Base-by-base conservation (phyloP, 1,140 invertebrate genomes). In the Riptortus pedestris region DNA sequence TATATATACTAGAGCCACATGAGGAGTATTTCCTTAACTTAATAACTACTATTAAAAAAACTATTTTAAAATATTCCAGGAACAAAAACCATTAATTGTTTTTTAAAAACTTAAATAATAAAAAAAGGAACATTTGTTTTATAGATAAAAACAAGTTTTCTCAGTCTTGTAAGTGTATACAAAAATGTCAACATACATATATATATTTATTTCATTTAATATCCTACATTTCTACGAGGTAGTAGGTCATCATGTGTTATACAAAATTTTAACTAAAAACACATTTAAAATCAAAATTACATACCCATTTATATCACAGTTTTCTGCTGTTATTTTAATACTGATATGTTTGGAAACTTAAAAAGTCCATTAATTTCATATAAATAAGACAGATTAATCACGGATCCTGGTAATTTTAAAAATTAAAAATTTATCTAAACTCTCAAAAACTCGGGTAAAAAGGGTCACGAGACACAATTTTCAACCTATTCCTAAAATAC, bases 121-220 rank as follows among this genome's bases (percentile, higher is more conserved):
- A 55, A 55, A 51, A 55, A 55, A 55, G 51, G 51, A 55, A 55
- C 51, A 22, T 24, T 55, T 55, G 51, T 55, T 55, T 55, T 55
- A 55, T 55, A 55, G 51, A 55, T 55, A 55, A 55, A 52, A 55
- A 55, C 51, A 55, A 55, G 51, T 55, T 55, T 38, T 55, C 51
- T 55, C 51, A 55, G 51, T 55, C 51, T 55, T 55, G 51, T 55
- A 55, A 55, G 51, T 55, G 51, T 55, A 55, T 55, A 55, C 51
- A 55, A 55, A 55, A 55, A 55, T 55, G 51, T 55, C 14, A 55
- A 55, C 51, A 55, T 55, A 55, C 51, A 55, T 55, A 55, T 55
- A 55, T 55, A 55, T 55, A 38, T 38, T 38, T 38, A 55, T 55
- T 55, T 55, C 51, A 55, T 55, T 55, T 55, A 55, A 55, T 55